Base-by-base conservation (phyloP, 1,140 invertebrate species). In the Battus philenor region DNA sequence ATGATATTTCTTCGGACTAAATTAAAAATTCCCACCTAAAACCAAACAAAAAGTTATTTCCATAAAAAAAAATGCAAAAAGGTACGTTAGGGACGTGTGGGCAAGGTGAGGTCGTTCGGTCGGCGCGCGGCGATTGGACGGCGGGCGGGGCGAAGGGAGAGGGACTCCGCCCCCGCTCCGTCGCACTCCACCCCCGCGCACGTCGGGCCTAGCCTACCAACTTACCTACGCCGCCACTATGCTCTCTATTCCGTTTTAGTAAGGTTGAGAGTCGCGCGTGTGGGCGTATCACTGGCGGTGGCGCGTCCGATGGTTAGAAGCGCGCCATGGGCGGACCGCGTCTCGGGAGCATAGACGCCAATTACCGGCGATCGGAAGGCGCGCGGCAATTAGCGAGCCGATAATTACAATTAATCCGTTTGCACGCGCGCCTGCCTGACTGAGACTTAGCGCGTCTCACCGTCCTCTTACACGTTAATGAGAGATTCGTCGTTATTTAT, bases 311-410 rank as follows among this genome's bases (percentile, higher is more conserved):
- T 77, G 73, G 70, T 68, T 65, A 60, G 71, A 77, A 76, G 75
- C 72, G 65, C 53, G 68, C 70, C 78, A 82, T 85, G 78, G 80
- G 80, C 80, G 80, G 72, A 80, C 62, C 76, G 64, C 11, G 66
- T 53, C 59, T 70, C 63, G 59, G 58, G 67, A 68, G 61, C 64
- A 59, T 54, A 73, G 77, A 80, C 72, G 67, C 72, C 80, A 84
- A 82, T 84, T 84, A 81, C 63, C 68, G 58, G 44, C 57, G 65
- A 73, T 73, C 61, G 63, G 58, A 53, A 46, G 45, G 43, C 43
- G 49, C 27, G 41, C 26, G 24, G 61, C 66, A 76, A 80, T 80
- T 78, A 82, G 65, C 54, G 54, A 46, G 47, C 45, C 57, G 60
- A 66, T 75, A 65, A 72, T 64, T 20, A 20, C 2, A 20, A 20